Conservation (phyloP, 2,888 invertebrate genomes). For the Tupiocoris notatus region DNA sequence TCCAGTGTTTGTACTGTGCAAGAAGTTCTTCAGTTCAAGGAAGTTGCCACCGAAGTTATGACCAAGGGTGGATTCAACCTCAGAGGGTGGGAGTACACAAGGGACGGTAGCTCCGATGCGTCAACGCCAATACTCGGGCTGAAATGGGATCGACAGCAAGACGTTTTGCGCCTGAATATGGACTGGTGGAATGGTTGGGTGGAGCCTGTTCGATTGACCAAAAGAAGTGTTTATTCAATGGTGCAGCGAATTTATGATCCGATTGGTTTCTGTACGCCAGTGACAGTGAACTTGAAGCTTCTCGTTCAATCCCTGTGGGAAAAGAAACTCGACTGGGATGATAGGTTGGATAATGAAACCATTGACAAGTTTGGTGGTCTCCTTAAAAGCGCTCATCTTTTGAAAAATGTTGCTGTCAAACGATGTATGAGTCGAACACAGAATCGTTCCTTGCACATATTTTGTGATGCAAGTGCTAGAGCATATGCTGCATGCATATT, state of each 20-base stretch:
- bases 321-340: background rate
- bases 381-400: too few relatives aligned
- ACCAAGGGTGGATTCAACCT: background rate
- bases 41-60: background rate
- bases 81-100: constrained; percentile 13
- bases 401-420: too few relatives aligned
- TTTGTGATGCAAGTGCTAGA: constrained; percentile 29
- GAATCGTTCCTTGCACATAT: constrained; percentile 10
- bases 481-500: constrained; percentile 38
- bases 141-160: too few relatives aligned
- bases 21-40: background rate
- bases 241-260: constrained; percentile 49
- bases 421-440: background rate
- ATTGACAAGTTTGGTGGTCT: background rate
- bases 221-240: too few relatives aligned
- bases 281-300: constrained; percentile 46
- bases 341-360: constrained; percentile 2
- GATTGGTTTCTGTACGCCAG: constrained; percentile 47
- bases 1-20: background rate
- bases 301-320: constrained; percentile 43
- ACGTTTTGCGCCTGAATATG: too few relatives aligned
- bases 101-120: too few relatives aligned
- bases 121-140: too few relatives aligned
- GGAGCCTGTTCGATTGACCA: too few relatives aligned
- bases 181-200: too few relatives aligned